Base-by-base conservation (phyloP, 1,140 invertebrate genomes). In the Drosophila novamexicana region DNA sequence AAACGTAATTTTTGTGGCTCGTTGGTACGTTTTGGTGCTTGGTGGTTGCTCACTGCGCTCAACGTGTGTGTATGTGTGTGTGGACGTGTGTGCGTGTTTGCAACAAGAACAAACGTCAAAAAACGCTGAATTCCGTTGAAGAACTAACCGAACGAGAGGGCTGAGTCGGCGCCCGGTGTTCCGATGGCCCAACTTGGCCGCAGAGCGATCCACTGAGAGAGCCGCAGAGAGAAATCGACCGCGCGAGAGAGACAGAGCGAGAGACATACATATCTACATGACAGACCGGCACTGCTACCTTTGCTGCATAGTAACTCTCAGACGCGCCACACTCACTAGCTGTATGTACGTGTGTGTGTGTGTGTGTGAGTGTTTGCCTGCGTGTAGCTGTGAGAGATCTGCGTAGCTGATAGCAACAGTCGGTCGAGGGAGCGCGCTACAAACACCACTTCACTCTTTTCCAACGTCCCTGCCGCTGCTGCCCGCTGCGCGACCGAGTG, bases 91-190 rank as follows among this genome's bases (percentile, higher is more conserved):
- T 22, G 37, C 34, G 62, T 32, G 69, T 47, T 14, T 57, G 62
- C 44, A 64, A 72, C 63, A 68, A 73, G 69, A 68, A 74, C 53
- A 74, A 65, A 62, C 79, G 79, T 77, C 79, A 22, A 74, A 77
- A 69, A 83, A 61, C 62, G 58, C 68, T 71, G 80, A 82, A 71
- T 47, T 61, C 45, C 57, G 76, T 79, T 62, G 76, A 82, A 82
- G 80, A 82, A 82, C 80, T 83, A 75, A 83, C 50, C 66, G 40
- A 50, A 18, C 64, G 22, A 47, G 40, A 49, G 49, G 34, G 8
- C 64, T 73, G 53, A 58, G 54, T 72, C 16, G 18, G 54, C 54
- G 39, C 63, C 54, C 39, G 54, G 56, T 72, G 70, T 64, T 73
- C 64, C 70, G 56, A 67, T 73, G 49, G 70, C 64, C 54, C 54